These are phyloP conservation scores for Meiosimyza decipiens DNA, from an alignment of 2,888 invertebrate genomes.

Conservation along the genomic window DNA sequence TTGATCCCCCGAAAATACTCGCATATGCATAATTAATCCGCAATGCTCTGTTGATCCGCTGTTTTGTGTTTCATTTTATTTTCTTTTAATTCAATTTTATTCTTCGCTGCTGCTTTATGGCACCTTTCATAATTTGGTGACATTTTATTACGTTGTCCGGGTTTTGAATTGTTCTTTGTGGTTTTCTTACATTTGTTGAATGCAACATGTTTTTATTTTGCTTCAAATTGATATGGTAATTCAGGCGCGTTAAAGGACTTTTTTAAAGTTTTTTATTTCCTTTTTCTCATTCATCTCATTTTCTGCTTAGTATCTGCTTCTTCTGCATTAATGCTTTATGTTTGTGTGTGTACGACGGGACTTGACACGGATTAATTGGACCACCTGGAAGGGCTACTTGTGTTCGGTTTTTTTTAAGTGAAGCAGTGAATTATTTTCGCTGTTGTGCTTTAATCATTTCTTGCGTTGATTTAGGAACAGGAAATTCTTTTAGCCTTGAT, in stretches of 20 bases:
- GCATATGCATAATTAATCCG: slow-evolving; percentile 55
- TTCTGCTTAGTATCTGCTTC: neutral
- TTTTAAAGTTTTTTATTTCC: slow-evolving; percentile 4
- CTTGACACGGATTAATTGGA: slow-evolving; percentile 55
- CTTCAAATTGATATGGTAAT: slow-evolving; percentile 22
- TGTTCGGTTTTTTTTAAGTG: too few relatives aligned
- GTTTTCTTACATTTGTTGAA: neutral
- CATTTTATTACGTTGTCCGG: slow-evolving; percentile 22
- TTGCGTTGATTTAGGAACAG: too few relatives aligned
- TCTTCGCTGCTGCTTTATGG: neutral
- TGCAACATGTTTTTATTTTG: neutral
- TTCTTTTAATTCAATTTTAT: neutral
- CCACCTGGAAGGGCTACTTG: slow-evolving; percentile 51
- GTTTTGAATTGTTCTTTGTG: neutral
- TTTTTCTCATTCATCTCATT: neutral
- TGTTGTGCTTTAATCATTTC: too few relatives aligned
- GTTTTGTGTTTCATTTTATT: neutral
- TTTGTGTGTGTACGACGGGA: slow-evolving; percentile 17
- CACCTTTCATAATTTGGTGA: slow-evolving; percentile 35
- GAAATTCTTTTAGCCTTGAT: too few relatives aligned
- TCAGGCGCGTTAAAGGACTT: slow-evolving; percentile 17
- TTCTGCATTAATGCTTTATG: neutral
- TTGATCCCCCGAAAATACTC: slow-evolving; percentile 42
- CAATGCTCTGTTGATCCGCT: slow-evolving; percentile 15
- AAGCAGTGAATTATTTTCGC: too few relatives aligned